Evolutionary conservation across 2,113 vertebrate genomes (phyloP), one percentile per base, ranked within the genome.

Genomic region (Sakesphorus luctuosus): DNA sequence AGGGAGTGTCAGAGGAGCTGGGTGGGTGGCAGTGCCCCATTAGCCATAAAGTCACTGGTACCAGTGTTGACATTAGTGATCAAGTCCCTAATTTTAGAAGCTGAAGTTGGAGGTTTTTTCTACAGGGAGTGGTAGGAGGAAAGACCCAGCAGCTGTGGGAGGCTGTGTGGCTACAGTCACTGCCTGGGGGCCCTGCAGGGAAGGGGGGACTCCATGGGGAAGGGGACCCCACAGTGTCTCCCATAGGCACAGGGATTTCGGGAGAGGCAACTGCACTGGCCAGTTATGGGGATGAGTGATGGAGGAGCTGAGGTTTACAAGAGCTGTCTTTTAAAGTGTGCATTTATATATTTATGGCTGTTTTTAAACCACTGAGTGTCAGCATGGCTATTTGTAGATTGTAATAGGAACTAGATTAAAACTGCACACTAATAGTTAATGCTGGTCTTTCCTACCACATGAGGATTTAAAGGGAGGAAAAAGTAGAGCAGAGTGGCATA

Each of bases 311-410:
- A 25, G 14, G 13, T 53, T 79, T 84, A 33, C 43, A 87, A 59
- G 44, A 44, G 7, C 58, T 50, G 9, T 28, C 43, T 76, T 76
- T 62, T 53, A 23, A 72, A 58, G 16, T n/a, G 25, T 17, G 52
- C 10, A 29, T 0, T 2, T 26, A 11, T 5, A 6, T 8, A 3
- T 72, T 63, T 62, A 15, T 36, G 44, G 26, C 44, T 2, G 0
- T 2, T 76, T 50, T 76, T 63, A 76, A 93, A 38, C 18, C 36
- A 16, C 3, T 29, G 17, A 14, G 33, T 58, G n/a, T 62, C 47
- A 26, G 8, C 36, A 40, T n/a, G 29, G 49, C 28, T 36, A 21
- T 47, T 24, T 58, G 18, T 53, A 58, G n/a, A 43, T 75, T 0
- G 0, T 38, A 66, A 35, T 6, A 4, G 31, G 33, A 87, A 8